Evolutionary conservation across 2,113 vertebrate species (phyloP), one percentile per base, ranked within the genome.

Genomic region (Gallinago jamesoni): DNA sequence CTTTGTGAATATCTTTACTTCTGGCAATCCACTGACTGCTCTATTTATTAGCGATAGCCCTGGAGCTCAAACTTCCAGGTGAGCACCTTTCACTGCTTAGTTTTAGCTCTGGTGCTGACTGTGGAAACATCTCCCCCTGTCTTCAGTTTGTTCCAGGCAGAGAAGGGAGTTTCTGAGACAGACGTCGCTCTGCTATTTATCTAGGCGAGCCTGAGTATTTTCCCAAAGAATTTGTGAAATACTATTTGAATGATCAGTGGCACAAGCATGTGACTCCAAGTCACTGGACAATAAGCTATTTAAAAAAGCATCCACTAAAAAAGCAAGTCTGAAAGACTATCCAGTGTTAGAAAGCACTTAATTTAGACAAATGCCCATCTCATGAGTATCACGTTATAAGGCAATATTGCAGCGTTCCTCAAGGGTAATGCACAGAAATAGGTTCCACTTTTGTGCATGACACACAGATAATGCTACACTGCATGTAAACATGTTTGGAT

Each of bases 91-190:
- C 22, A 19, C 16, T 94, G 33, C 41, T 63, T 41, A 52, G 24
- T 23, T 25, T 78, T 52, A 45, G 35, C 33, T 73, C 41, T 88
- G 31, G 25, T 88, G 37, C 57, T 94, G 66, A 5, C 81, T 93
- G 82, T 96, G 70, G 82, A 96, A 95, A 93, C 64, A 67, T 91
- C 84, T 96, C 84, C 87, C 84, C 81, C 93, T 93, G 48, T 69
- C 84, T 96, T 97, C 87, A 91, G 63, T 62, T 69, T 55, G 17
- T 52, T 87, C 75, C 53, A 73, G 37, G 74, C 74, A 47, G 35
- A 68, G 84, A 73, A 84, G 27, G 47, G 53, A 76, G 9, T 41
- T 62, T 48, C 48, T 47, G 43, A 59, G 41, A 39, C 25, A 48
- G 23, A 12, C 30, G 4, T 19, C 56, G 30, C 41, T 72, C 76